These are phyloP conservation scores for Ictalurus furcatus DNA, from an alignment of 2,113 vertebrate genomes.

Conservation along the genomic window DNA sequence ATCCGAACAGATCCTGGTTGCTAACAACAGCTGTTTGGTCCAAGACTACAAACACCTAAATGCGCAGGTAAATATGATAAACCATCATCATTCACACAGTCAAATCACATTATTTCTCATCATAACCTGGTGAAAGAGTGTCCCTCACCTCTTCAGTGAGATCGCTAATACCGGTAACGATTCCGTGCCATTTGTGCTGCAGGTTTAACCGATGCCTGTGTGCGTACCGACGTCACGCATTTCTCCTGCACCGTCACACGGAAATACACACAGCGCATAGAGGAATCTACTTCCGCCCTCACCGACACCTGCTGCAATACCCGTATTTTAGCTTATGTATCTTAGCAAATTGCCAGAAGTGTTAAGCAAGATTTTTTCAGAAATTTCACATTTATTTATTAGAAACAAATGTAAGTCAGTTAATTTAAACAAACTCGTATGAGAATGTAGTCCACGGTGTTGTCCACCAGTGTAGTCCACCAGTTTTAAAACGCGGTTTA, in stretches of 20 bases:
- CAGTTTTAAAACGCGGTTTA: background rate
- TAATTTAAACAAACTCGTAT: background rate
- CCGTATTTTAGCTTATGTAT: no score
- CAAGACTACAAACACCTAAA: background rate
- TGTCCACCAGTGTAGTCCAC: no score
- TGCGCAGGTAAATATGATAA: background rate
- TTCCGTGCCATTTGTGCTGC: background rate
- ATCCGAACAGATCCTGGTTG: constrained; percentile 8
- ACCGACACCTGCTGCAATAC: background rate
- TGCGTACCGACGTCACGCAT: constrained; percentile 33
- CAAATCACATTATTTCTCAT: no score
- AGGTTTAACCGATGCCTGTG: constrained; percentile 4
- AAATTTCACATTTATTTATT: no score
- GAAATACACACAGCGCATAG: constrained; percentile 27
- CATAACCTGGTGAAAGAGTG: background rate
- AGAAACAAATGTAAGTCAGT: background rate
- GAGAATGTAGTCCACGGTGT: background rate
- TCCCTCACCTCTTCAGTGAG: constrained; percentile 33
- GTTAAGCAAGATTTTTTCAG: background rate
- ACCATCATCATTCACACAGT: background rate
- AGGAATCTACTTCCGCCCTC: constrained; percentile 33
- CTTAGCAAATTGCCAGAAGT: no score
- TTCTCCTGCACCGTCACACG: constrained; percentile 37
- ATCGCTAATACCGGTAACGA: background rate
- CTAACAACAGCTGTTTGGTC: constrained; percentile 48